A percentile compares a stretch with the other conserved stretches of the same genome.
Evolutionary conservation across 2,888 invertebrate genomes (phyloP).

Genomic region (Eristalis intricaria): DNA sequence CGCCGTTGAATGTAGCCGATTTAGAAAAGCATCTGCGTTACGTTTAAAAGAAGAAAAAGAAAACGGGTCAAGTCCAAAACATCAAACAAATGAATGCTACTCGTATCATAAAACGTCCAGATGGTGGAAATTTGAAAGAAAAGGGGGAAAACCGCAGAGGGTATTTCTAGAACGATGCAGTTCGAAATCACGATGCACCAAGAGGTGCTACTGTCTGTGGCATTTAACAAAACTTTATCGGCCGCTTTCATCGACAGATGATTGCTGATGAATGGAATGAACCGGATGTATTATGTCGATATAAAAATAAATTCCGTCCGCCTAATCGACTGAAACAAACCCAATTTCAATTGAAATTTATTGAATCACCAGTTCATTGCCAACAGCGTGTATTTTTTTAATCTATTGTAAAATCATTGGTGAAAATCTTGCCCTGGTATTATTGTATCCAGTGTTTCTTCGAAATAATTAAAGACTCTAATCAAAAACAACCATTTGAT

Average conservation of each 20-base stretch:
- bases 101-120: constrained; percentile 11
- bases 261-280: background rate
- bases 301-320: constrained; percentile 26
- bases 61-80: background rate
- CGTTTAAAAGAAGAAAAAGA: background rate
- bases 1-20: background rate
- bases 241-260: background rate
- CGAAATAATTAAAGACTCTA: constrained; percentile 48
- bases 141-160: background rate
- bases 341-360: constrained; percentile 38
- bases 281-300: background rate
- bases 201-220: background rate
- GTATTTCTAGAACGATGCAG: constrained; percentile 5
- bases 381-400: background rate
- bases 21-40: background rate
- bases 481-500: constrained; percentile 42
- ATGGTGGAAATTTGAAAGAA: constrained; percentile 19
- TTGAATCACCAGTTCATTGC: constrained; percentile 19
- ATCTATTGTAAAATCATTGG: background rate
- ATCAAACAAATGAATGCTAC: background rate
- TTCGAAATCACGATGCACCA: constrained; percentile 4
- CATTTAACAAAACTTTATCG: background rate
- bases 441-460: constrained; percentile 8
- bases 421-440: background rate
- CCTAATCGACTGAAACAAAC: constrained; percentile 4